Evolutionary conservation across 2,888 invertebrate species (phyloP).

Genomic region (Steinernema hermaphroditum): DNA sequence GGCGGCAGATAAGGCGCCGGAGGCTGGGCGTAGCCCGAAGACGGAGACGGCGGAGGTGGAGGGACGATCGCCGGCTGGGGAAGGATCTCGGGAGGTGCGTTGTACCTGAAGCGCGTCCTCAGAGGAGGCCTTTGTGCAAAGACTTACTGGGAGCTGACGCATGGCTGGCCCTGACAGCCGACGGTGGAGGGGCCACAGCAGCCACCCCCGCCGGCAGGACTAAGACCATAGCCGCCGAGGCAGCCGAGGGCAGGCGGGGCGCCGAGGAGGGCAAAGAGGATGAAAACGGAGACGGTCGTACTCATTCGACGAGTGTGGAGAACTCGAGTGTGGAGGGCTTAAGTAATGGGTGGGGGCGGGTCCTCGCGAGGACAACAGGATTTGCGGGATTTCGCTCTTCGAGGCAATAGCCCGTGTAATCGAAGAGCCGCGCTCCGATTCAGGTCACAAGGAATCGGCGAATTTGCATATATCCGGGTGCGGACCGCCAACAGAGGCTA

Average conservation of each 20-base stretch:
- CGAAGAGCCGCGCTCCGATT: conserved; percentile 19
- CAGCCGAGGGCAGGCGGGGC: not conserved
- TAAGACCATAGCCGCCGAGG: conserved; percentile 12
- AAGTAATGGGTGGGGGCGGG: conserved; percentile 21
- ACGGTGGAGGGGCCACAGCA: conserved; percentile 13
- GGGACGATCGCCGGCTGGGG: conserved; percentile 3
- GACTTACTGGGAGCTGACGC: conserved; percentile 21
- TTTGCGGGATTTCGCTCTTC: conserved; percentile 24
- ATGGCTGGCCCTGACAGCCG: conserved; percentile 14
- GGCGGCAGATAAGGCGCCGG: not conserved
- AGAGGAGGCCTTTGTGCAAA: no score
- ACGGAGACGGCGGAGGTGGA: not conserved
- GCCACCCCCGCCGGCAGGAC: not conserved
- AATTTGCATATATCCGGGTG: conserved; percentile 23
- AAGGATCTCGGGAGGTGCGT: conserved; percentile 5
- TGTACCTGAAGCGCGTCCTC: conserved; percentile 4
- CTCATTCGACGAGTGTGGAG: conserved; percentile 1
- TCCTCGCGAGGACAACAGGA: conserved; percentile 28
- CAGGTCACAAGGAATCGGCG: conserved; percentile 19
- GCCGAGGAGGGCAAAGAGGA: not conserved
- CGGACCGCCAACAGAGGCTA: conserved; percentile 22
- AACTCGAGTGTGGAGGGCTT: conserved; percentile 9
- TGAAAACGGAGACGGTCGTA: not conserved
- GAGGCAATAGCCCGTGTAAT: conserved; percentile 28
- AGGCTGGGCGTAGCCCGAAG: conserved; percentile 3